Percentiles rank a stretch among this genome's conserved stretches.
phyloP scores from a whole-genome alignment of 2,888 invertebrate species.

The Watsonalla cultraria region DNA sequence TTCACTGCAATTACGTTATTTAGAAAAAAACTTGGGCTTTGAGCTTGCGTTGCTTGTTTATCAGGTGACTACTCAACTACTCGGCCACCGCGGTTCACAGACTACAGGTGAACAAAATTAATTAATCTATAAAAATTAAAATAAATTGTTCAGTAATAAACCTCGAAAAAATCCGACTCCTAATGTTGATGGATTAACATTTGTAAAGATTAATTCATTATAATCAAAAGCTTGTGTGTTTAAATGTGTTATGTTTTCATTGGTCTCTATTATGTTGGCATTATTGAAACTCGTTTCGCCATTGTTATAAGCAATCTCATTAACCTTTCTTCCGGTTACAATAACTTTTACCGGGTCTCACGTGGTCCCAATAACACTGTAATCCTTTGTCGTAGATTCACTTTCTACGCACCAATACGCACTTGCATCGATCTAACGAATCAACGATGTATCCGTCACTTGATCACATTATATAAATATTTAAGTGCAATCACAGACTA shows the following conservation, averaged over 20 bases:
- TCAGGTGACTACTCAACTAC: no score
- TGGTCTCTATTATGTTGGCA: not conserved
- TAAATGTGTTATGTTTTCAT: not conserved
- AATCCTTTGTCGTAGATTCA: constrained; percentile 50
- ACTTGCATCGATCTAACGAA: constrained; percentile 14
- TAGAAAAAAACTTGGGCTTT: no score
- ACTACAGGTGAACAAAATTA: no score
- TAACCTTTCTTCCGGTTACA: not conserved
- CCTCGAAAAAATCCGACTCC: no score
- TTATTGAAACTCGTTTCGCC: not conserved
- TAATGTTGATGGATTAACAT: no score
- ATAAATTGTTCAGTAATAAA: no score
- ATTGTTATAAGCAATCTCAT: constrained; percentile 11
- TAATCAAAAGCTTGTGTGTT: not conserved
- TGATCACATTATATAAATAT: constrained; percentile 11
- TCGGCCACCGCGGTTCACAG: no score
- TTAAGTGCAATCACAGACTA: constrained; percentile 20
- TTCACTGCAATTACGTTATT: no score
- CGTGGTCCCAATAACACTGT: constrained; percentile 47
- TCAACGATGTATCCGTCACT: constrained; percentile 12
- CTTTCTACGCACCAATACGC: constrained; percentile 38
- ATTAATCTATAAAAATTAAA: no score
- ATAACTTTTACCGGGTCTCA: constrained; percentile 29
- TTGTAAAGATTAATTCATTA: no score
- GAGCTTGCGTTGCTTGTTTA: no score